Percentiles rank a stretch among this genome's conserved stretches.
phyloP scores from a whole-genome alignment of 2,888 invertebrate genomes.

The Mesorhabditis sp. region DNA sequence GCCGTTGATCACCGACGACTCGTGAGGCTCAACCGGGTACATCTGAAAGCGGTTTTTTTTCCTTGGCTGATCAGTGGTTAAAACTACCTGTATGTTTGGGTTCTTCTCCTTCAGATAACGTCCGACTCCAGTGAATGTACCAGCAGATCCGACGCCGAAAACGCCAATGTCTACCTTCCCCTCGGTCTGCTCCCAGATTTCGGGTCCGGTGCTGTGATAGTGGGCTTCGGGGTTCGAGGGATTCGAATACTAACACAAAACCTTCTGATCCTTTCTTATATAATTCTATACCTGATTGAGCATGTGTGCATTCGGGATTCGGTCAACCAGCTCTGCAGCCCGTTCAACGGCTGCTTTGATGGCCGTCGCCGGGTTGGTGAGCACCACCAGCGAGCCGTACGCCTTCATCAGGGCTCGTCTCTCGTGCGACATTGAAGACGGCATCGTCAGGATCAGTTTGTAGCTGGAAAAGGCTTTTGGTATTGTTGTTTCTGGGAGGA shows the following conservation, averaged over 20 bases:
- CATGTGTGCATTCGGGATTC: constrained; percentile 42
- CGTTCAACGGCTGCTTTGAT: constrained; percentile 45
- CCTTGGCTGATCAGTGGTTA: background rate
- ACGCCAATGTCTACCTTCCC: constrained; percentile 51
- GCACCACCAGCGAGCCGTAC: constrained; percentile 38
- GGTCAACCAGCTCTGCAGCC: constrained; percentile 31
- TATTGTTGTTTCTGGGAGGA: background rate
- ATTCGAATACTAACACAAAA: constrained; percentile 32
- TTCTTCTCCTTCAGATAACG: constrained; percentile 49
- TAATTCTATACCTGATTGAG: constrained; percentile 24
- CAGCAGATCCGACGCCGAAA: constrained; percentile 53
- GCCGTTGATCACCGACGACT: constrained; percentile 46
- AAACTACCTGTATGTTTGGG: constrained; percentile 28
- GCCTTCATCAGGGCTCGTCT: constrained; percentile 42
- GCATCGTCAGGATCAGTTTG: constrained; percentile 54
- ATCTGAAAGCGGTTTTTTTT: constrained; percentile 17
- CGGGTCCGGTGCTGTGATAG: constrained; percentile 56
- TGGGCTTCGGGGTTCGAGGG: constrained; percentile 52
- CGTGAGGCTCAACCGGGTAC: constrained; percentile 47
- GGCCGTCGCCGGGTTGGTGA: constrained; percentile 47
- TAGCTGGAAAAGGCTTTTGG: constrained; percentile 32
- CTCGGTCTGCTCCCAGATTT: constrained; percentile 56
- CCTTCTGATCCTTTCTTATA: background rate
- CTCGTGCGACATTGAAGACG: constrained; percentile 52
- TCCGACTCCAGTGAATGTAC: constrained; percentile 46